phyloP scores from a whole-genome alignment of 2,888 invertebrate species.

The Luffia ferchaultella region DNA sequence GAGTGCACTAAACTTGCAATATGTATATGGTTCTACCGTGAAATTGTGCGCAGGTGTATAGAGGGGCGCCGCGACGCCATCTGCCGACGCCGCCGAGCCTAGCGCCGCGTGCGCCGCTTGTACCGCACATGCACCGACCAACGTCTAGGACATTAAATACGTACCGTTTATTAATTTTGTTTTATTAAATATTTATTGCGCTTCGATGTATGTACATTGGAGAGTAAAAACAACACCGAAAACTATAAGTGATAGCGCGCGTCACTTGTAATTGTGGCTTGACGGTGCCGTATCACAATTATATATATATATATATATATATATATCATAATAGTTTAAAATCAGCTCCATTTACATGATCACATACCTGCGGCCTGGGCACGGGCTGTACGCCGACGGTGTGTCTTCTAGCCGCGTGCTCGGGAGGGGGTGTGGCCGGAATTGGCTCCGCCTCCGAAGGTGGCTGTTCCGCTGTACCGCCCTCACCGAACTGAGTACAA shows the following conservation, averaged over 20 bases:
- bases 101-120: conserved; percentile 11
- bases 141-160: not conserved
- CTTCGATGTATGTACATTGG: too few species aligned
- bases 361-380: not conserved
- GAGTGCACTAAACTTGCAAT: too few species aligned
- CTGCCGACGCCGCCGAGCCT: conserved; percentile 38
- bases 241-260: too few species aligned
- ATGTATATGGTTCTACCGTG: not conserved
- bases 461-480: conserved; percentile 22
- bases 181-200: too few species aligned
- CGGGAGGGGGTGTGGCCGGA: conserved; percentile 1
- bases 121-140: not conserved
- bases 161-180: too few species aligned
- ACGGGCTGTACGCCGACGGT: conserved; percentile 75
- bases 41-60: conserved; percentile 35
- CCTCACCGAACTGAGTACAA: conserved; percentile 34
- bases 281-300: too few species aligned
- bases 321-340: too few species aligned
- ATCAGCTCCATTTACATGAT: too few species aligned
- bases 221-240: too few species aligned
- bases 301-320: too few species aligned
- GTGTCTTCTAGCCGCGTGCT: conserved; percentile 77
- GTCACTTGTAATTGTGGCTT: too few species aligned
- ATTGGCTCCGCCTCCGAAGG: not conserved
- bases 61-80: conserved; percentile 33